Percentiles rank a stretch among this genome's conserved stretches.
These are phyloP conservation scores for Sturmia bella DNA, from an alignment of 2,888 invertebrate species.

Conservation along the genomic window DNA sequence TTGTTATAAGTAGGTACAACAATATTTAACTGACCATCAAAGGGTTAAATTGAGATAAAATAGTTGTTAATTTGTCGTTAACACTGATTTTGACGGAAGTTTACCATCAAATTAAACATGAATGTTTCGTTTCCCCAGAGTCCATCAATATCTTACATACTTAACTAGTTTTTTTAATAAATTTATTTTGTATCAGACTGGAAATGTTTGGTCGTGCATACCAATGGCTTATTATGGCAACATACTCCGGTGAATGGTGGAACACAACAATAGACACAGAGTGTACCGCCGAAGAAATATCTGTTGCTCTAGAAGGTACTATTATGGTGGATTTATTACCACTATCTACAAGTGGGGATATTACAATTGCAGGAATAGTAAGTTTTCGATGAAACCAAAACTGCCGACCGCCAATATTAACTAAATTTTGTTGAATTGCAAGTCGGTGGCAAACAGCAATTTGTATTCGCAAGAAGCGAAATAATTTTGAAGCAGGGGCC, in stretches of 20 bases:
- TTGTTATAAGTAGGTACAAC: too few species aligned
- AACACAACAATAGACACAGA: slow-evolving; percentile 84
- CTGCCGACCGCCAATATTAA: too few species aligned
- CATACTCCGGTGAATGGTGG: slow-evolving; percentile 91
- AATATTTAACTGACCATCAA: too few species aligned
- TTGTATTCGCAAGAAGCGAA: too few species aligned
- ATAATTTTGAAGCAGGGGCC: too few species aligned
- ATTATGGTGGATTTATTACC: slow-evolving; percentile 94
- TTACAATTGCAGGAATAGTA: slow-evolving; percentile 94
- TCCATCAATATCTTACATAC: background rate
- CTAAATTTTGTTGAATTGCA: too few species aligned
- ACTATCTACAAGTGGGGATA: slow-evolving; percentile 91
- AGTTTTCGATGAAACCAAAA: slow-evolving; percentile 78
- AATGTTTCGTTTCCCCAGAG: background rate
- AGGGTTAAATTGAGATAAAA: too few species aligned
- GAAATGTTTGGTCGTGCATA: slow-evolving; percentile 95
- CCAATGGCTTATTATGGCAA: slow-evolving; percentile 97
- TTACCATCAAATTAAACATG: too few species aligned
- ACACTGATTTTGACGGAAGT: too few species aligned
- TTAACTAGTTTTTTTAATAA: background rate
- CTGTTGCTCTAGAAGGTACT: slow-evolving; percentile 91
- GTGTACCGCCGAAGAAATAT: slow-evolving; percentile 88
- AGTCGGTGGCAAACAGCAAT: too few species aligned
- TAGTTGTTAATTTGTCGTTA: too few species aligned
- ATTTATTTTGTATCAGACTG: slow-evolving; percentile 82